phyloP scores from a whole-genome alignment of 2,888 invertebrate species.

The Carterocephalus palaemon region DNA sequence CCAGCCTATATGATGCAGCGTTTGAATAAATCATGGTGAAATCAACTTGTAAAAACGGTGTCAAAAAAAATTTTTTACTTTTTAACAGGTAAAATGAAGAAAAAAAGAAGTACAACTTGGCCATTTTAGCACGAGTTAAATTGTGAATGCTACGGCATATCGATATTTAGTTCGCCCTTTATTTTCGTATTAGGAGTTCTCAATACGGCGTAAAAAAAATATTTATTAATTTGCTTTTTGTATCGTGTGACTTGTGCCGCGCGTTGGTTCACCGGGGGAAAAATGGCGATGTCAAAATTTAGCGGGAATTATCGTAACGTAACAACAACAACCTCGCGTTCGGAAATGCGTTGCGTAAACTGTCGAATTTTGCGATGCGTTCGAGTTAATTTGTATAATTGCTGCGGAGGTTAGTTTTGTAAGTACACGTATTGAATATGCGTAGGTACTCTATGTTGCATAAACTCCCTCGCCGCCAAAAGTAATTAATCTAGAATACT shows the following conservation, averaged over 20 bases:
- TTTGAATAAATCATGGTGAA: no score
- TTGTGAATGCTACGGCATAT: no score
- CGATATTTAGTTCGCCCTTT: no score
- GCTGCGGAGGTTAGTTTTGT: conserved; percentile 16
- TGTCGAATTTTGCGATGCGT: conserved; percentile 26
- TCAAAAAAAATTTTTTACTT: no score
- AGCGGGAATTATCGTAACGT: conserved; percentile 19
- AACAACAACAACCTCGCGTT: background rate
- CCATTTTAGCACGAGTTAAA: no score
- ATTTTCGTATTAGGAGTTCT: no score
- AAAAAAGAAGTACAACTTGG: no score
- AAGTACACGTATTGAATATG: conserved; percentile 14
- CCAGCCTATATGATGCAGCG: no score
- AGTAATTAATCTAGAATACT: no score
- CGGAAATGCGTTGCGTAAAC: conserved; percentile 24
- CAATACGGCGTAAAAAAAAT: no score
- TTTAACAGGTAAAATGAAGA: no score
- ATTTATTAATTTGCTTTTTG: conserved; percentile 16
- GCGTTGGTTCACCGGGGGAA: conserved; percentile 5
- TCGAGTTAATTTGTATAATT: conserved; percentile 24
- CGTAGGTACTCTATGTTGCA: conserved; percentile 21
- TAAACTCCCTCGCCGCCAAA: background rate
- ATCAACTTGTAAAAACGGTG: no score
- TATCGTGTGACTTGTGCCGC: conserved; percentile 15
- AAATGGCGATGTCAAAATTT: conserved; percentile 22